These are phyloP conservation scores for Rhorus exstirpatorius DNA, from an alignment of 2,888 invertebrate genomes.

Conservation along the genomic window DNA sequence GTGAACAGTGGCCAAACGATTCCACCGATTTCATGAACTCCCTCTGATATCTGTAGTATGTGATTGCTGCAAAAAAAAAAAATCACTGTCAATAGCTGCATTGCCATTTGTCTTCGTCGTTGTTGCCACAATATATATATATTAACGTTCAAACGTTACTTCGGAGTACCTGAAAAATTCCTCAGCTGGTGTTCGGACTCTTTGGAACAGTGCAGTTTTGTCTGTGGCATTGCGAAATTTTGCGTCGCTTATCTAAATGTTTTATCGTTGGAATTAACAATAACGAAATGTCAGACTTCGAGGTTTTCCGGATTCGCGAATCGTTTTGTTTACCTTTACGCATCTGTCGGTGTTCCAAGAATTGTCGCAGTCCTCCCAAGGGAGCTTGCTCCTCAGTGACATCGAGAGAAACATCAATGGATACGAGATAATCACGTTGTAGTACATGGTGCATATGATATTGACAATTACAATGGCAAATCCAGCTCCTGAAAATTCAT, in stretches of 20 bases:
- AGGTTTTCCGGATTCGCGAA: slow-evolving; percentile 59
- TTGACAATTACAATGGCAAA: slow-evolving; percentile 94
- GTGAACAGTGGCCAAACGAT: slow-evolving; percentile 94
- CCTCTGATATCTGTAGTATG: slow-evolving; percentile 91
- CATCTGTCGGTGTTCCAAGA: slow-evolving; percentile 94
- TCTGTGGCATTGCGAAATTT: slow-evolving; percentile 80
- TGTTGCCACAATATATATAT: slow-evolving; percentile 3
- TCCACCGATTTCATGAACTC: slow-evolving; percentile 91
- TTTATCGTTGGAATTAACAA: background rate
- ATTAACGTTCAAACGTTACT: too few species aligned
- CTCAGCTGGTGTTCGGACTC: slow-evolving; percentile 91
- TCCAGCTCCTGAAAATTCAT: slow-evolving; percentile 91
- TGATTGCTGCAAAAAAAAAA: slow-evolving; percentile 88
- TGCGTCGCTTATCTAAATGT: slow-evolving; percentile 81
- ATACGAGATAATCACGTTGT: slow-evolving; percentile 94
- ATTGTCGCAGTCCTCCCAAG: slow-evolving; percentile 93
- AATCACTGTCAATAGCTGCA: slow-evolving; percentile 7
- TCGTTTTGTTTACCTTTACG: slow-evolving; percentile 86
- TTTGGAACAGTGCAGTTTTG: slow-evolving; percentile 79
- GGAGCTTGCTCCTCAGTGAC: slow-evolving; percentile 89
- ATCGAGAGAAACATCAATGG: slow-evolving; percentile 93
- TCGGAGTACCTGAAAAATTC: slow-evolving; percentile 93
- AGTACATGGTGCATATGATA: slow-evolving; percentile 93
- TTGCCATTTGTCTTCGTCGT: background rate
- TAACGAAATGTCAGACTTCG: background rate